Evolutionary conservation across 2,113 vertebrate genomes (phyloP).

Genomic region (Xerus inauris): DNA sequence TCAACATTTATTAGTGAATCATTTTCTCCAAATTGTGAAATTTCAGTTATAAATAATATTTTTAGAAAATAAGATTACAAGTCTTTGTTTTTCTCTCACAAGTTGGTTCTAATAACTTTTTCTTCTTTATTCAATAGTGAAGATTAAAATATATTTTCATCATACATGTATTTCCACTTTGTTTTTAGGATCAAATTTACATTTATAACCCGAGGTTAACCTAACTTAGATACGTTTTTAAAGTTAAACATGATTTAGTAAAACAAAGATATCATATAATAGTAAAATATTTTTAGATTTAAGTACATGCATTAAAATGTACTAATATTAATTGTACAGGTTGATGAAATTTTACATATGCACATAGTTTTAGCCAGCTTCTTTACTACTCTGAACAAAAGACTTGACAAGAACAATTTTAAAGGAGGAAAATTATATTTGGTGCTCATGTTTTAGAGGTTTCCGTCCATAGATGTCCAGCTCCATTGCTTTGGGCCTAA

Average conservation of each 20-base stretch:
- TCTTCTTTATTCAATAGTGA: background rate
- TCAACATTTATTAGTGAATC: background rate
- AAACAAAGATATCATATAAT: background rate
- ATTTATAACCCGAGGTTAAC: background rate
- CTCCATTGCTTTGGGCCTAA: too few species aligned
- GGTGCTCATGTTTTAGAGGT: too few species aligned
- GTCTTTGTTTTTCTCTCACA: background rate
- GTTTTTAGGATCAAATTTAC: slow-evolving; percentile 10
- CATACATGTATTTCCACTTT: background rate
- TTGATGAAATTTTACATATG: too few species aligned
- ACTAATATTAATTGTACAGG: too few species aligned
- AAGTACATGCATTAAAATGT: background rate
- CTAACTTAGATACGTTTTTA: background rate
- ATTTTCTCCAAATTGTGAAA: background rate
- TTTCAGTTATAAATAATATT: too few species aligned
- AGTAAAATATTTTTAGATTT: background rate
- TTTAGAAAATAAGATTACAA: too few species aligned
- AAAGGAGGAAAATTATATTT: too few species aligned
- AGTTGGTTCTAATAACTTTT: background rate
- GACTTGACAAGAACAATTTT: too few species aligned
- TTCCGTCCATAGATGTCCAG: too few species aligned
- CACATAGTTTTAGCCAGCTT: too few species aligned
- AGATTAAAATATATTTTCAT: background rate
- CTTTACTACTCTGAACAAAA: too few species aligned
- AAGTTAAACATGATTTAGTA: background rate